Base-by-base conservation (phyloP, 2,888 invertebrate genomes). In the Drosophila kambysellisi region DNA sequence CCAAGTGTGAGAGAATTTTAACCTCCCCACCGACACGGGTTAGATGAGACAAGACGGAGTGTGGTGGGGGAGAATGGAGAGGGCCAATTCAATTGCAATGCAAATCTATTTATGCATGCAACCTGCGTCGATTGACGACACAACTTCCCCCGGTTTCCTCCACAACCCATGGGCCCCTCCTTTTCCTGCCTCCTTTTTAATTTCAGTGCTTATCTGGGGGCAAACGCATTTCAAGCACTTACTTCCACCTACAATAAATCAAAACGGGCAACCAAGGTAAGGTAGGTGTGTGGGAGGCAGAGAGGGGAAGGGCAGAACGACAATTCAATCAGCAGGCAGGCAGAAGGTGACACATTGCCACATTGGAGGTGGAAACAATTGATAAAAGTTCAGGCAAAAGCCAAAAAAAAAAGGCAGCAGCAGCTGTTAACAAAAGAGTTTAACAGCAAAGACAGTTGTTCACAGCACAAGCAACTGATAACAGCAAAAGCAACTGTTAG, bases 171-270 rank as follows among this genome's bases (percentile, higher is more conserved):
- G 20, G 20, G 11, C 8, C 20, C 39, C n/a, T n/a, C 12, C 30
- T 12, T 30, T 9, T 52, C 33, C 48, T 35, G n/a, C 50, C 53
- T 52, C 29, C 56, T 29, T 39, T 53, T 60, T 25, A 71, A 76
- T 60, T 63, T 35, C 57, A 39, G 46, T 70, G 73, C 63, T 73
- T 70, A 76, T 78, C 69, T 80, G 65, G 69, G 68, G 61, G 58
- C 81, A 83, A 82, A 82, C 89, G 80, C 82, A 86, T 83, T 90
- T 86, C 60, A 88, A 86, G 83, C 79, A 80, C 80, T 72, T 71
- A 82, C 74, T 89, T 90, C 89, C 90, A 83, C 82, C 74, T 77
- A 68, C 73, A 77, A 88, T 87, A 86, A 87, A 90, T 90, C 81
- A 83, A 74, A 67, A 20, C 71, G 70, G 62, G 32, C 73, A 57